Evolutionary conservation across 2,113 vertebrate genomes (phyloP), one percentile per base, ranked within the genome.

Genomic region (Ardeotis arabs): DNA sequence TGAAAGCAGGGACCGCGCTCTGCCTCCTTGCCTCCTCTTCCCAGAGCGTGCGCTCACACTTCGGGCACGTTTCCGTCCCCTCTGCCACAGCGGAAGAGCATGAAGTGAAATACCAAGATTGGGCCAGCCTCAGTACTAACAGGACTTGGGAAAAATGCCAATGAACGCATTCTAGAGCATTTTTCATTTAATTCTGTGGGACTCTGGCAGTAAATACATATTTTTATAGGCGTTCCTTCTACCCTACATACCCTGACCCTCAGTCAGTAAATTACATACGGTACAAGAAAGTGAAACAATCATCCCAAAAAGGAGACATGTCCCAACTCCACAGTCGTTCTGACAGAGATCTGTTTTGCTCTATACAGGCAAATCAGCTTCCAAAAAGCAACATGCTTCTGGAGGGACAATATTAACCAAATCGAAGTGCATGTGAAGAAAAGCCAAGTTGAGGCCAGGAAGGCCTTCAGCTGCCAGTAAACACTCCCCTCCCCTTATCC

Each of bases 11-110:
- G 35, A 35, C 21, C 0, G 2, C 4, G 22, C 17, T 56, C 53
- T 69, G 24, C 24, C 41, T 44, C 41, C 50, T 82, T 67, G 22
- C 16, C 15, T 52, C 16, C 29, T 58, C 39, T 50, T 60, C 18
- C 58, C 44, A 58, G 13, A 1, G 9, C 1, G 0, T 8, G 11
- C 10, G 9, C 18, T 37, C 66, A 13, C 31, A 50, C 19, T 50
- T 20, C 3, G 4, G 56, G 21, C 16, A 62, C 52, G 29, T 60
- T 64, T 59, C n/a, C 62, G 33, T 8, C 4, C 18, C 4, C 14
- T 58, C 35, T 58, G 62, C 17, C 76, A 25, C 8, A 58, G 4
- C 7, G 18, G 45, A 76, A 78, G 70, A 89, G 27, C 33, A 79
- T 25, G 28, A 81, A 84, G 49, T 15, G n/a, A 75, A 95, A 56